Conservation (phyloP, 2,888 invertebrate genomes). For the Lydus trimaculatus region DNA sequence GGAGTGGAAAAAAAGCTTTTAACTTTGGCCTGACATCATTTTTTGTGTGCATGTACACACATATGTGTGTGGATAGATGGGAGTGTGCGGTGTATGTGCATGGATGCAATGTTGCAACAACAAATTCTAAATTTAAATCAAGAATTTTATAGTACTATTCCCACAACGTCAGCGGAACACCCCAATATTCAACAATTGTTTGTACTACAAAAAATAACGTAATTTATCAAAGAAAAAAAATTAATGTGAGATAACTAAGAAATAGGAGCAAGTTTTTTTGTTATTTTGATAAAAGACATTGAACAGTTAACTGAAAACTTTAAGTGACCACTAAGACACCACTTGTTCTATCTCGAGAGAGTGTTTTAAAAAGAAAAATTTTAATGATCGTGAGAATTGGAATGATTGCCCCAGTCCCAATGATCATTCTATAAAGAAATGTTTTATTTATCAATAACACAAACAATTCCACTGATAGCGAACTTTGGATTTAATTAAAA, state of each 20-base stretch:
- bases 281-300: not conserved
- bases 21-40: conserved; percentile 9
- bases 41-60: not conserved
- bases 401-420: not conserved
- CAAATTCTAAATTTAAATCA: conserved; percentile 5
- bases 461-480: not conserved
- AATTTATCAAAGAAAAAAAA: too few species aligned
- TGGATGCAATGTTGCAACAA: conserved; percentile 4
- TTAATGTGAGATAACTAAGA: too few species aligned
- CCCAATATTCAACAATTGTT: too few species aligned
- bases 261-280: too few species aligned
- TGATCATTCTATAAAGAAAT: too few species aligned
- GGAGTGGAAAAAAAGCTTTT: not conserved
- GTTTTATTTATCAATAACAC: too few species aligned
- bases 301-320: not conserved
- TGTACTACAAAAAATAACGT: too few species aligned
- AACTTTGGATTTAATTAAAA: not conserved
- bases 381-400: not conserved
- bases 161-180: not conserved
- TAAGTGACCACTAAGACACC: too few species aligned
- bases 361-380: not conserved
- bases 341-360: too few species aligned
- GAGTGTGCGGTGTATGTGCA: not conserved
- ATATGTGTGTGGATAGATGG: not conserved
- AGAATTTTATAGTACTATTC: not conserved